phyloP scores from a whole-genome alignment of 2,797 vertebrate genomes.

The Pantherophis vulpinus region DNA sequence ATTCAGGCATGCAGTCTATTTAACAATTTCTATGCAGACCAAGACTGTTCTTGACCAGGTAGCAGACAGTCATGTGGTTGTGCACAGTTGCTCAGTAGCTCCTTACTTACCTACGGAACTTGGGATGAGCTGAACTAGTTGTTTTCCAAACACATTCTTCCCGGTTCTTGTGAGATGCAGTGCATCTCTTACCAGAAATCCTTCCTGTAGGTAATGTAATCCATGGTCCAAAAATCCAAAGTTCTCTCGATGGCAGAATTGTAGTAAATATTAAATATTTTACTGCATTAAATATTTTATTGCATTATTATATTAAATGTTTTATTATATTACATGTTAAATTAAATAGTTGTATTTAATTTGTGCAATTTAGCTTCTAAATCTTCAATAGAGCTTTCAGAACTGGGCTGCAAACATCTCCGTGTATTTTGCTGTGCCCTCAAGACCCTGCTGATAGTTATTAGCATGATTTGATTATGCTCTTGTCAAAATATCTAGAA shows the following conservation, averaged over 20 bases:
- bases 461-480: neutral
- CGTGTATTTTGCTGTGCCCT: too few species aligned
- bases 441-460: neutral
- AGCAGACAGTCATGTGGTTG: neutral
- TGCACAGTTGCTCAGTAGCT: neutral
- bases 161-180: neutral
- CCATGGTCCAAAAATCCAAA: neutral
- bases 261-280: neutral
- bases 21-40: neutral
- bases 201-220: neutral
- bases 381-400: neutral
- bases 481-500: neutral
- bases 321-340: neutral
- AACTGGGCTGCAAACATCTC: neutral
- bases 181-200: neutral
- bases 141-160: neutral
- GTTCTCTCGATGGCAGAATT: neutral
- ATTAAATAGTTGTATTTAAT: neutral
- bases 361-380: neutral
- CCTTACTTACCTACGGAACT: neutral
- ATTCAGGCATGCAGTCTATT: neutral
- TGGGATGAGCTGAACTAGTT: neutral
- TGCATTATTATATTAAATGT: neutral
- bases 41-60: neutral
- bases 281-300: neutral